Percentiles rank a stretch among this genome's conserved stretches.
These are phyloP conservation scores for Drosophila athabasca DNA, from an alignment of 1,140 invertebrate genomes.

Conservation along the genomic window DNA sequence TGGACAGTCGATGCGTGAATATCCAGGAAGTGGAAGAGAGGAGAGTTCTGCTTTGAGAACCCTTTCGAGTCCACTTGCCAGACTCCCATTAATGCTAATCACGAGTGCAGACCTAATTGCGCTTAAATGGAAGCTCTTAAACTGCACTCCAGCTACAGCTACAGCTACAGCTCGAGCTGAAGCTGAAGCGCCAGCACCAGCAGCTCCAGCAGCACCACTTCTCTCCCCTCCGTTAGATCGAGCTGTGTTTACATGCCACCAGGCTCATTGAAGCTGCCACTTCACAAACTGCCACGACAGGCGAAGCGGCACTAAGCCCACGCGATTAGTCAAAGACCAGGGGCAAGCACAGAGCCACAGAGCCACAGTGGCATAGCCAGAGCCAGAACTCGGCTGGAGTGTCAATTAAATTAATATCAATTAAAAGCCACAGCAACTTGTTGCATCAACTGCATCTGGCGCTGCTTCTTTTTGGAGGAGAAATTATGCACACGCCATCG, in stretches of 20 bases:
- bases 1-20: too few relatives aligned
- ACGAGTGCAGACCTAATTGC: slow-evolving; percentile 66
- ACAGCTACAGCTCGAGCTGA: neutral
- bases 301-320: slow-evolving; percentile 39
- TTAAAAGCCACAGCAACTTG: slow-evolving; percentile 76
- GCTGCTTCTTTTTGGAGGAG: slow-evolving; percentile 13
- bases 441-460: slow-evolving; percentile 47
- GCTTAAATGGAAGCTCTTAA: slow-evolving; percentile 77
- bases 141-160: slow-evolving; percentile 43
- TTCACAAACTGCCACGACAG: slow-evolving; percentile 42
- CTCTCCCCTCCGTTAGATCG: neutral
- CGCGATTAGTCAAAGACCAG: slow-evolving; percentile 65
- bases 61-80: slow-evolving; percentile 31
- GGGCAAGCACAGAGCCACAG: slow-evolving; percentile 4
- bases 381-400: slow-evolving; percentile 59
- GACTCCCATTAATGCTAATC: slow-evolving; percentile 70
- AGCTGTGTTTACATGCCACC: slow-evolving; percentile 62
- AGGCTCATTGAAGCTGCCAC: slow-evolving; percentile 67
- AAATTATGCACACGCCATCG: slow-evolving; percentile 78
- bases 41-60: neutral
- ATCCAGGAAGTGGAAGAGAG: too few relatives aligned
- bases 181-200: too few relatives aligned
- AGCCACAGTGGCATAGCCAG: slow-evolving; percentile 21
- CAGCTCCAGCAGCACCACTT: too few relatives aligned
- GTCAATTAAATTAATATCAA: slow-evolving; percentile 82